A percentile compares a stretch with the other conserved stretches of the same genome.
These are phyloP conservation scores for Bactericera cockerelli DNA, from an alignment of 1,140 invertebrate species.

Conservation along the genomic window DNA sequence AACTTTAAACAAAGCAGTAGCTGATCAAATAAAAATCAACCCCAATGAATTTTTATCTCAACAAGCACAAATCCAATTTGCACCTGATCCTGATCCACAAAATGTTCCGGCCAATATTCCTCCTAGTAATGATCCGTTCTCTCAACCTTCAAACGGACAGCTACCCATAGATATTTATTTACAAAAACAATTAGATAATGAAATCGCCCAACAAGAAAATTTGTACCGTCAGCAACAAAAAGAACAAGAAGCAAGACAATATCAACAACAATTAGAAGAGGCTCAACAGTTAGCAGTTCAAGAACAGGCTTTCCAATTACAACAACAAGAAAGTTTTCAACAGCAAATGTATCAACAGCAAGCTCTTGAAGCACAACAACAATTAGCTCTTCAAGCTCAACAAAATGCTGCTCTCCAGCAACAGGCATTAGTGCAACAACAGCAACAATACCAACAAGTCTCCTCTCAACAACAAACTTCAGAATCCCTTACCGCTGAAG, in stretches of 20 bases:
- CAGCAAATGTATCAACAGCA: constrained; percentile 1
- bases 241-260: neutral
- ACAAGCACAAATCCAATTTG: constrained; percentile 29
- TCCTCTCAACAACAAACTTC: constrained; percentile 15
- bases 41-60: neutral
- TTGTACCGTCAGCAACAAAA: neutral
- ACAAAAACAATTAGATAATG: constrained; percentile 20
- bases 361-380: neutral
- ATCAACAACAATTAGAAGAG: neutral
- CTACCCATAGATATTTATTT: constrained; percentile 22
- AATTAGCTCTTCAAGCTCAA: neutral
- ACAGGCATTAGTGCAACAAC: neutral
- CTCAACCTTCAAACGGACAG: constrained; percentile 32
- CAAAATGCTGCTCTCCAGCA: neutral
- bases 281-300: constrained; percentile 3
- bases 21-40: constrained; percentile 3
- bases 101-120: constrained; percentile 28
- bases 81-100: constrained; percentile 33
- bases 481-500: constrained; percentile 32
- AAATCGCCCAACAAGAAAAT: neutral
- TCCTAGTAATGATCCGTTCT: constrained; percentile 29
- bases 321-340: neutral
- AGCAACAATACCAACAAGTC: neutral
- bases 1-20: neutral
- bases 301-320: constrained; percentile 9